Percentiles rank a stretch among this genome's conserved stretches.
These are phyloP conservation scores for Orchestia grillus DNA, from an alignment of 1,140 invertebrate species.

Conservation along the genomic window DNA sequence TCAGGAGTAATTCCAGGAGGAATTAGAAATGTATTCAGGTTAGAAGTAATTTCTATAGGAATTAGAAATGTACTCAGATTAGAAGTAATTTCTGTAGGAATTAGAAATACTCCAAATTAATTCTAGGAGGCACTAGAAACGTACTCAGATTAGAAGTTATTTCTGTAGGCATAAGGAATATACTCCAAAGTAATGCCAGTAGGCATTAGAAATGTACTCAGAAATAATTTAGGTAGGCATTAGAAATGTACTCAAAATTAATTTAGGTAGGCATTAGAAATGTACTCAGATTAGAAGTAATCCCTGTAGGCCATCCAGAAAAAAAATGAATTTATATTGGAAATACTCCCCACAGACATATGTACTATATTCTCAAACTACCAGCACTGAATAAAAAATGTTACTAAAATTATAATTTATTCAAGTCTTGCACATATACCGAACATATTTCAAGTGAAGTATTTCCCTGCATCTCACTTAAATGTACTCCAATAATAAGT, in stretches of 20 bases:
- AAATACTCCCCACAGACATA: background rate
- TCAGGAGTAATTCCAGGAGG: background rate
- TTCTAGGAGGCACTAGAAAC: background rate
- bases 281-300: background rate
- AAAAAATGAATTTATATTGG: background rate
- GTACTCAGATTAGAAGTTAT: background rate
- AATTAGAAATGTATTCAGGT: background rate
- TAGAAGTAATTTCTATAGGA: background rate
- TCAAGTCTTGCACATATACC: too few species aligned
- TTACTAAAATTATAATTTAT: too few species aligned
- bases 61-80: background rate
- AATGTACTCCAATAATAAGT: too few species aligned
- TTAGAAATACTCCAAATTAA: background rate
- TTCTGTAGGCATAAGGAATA: too few species aligned
- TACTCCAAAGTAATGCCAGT: background rate
- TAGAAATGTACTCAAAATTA: background rate
- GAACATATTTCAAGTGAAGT: too few species aligned
- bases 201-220: background rate
- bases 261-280: too few species aligned
- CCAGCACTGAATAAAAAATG: too few species aligned
- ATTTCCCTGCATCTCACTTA: too few species aligned
- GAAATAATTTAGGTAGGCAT: background rate
- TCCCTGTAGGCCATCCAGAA: background rate
- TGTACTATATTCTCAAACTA: too few species aligned
- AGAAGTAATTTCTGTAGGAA: background rate